Percentiles rank a stretch among this genome's conserved stretches.
Conservation (phyloP, 2,113 vertebrate genomes). For the Carettochelys insculpta region DNA sequence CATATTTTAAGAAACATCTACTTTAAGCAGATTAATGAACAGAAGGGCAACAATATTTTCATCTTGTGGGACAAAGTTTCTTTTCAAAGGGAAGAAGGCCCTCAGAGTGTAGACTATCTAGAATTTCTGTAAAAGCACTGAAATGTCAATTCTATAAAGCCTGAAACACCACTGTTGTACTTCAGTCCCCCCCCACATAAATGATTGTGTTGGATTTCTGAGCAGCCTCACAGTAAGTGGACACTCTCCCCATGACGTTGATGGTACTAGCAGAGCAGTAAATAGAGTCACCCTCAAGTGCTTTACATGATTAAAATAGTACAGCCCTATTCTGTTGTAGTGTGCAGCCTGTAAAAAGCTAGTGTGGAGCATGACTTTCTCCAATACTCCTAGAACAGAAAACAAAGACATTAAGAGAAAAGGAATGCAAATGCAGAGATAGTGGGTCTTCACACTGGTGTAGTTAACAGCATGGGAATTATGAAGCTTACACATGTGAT, state of each 20-base stretch:
- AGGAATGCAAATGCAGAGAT: background rate
- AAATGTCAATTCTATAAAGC: background rate
- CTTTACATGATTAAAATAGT: background rate
- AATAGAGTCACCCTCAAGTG: background rate
- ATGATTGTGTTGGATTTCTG: background rate
- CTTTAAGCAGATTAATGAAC: background rate
- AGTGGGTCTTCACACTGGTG: background rate
- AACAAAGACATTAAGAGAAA: background rate
- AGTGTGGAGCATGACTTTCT: background rate
- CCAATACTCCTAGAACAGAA: background rate
- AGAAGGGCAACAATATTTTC: background rate
- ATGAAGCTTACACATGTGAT: background rate
- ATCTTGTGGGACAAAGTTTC: background rate
- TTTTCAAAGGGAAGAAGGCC: background rate
- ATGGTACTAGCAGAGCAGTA: background rate
- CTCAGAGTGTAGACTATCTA: background rate
- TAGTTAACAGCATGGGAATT: background rate
- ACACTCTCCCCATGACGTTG: background rate
- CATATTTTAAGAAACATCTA: background rate
- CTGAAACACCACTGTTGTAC: background rate
- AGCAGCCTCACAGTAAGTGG: background rate
- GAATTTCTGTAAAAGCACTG: background rate
- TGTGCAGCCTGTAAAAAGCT: background rate
- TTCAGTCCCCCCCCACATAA: background rate
- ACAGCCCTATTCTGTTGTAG: background rate